Evolutionary conservation across 1,140 invertebrate species (phyloP).

Genomic region (Bombus huntii): DNA sequence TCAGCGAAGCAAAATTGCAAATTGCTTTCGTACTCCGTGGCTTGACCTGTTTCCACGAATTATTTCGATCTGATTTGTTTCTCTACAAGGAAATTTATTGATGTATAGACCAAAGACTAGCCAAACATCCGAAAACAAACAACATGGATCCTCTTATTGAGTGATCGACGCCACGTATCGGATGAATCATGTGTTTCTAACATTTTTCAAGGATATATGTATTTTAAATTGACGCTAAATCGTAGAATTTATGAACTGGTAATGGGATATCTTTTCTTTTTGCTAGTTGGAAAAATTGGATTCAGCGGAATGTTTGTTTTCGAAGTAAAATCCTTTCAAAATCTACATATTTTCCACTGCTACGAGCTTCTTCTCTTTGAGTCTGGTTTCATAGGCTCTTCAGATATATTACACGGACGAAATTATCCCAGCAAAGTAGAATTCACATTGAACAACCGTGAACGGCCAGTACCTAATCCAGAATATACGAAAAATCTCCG

Average conservation of each 20-base stretch:
- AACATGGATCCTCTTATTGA: conserved; percentile 17
- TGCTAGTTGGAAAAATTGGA: neutral
- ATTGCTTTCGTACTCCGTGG: neutral
- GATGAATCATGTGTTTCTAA: neutral
- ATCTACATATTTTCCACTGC: neutral
- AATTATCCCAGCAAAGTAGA: neutral
- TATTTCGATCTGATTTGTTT: conserved; percentile 26
- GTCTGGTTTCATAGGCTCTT: neutral
- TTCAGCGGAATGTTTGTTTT: neutral
- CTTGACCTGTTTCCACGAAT: neutral
- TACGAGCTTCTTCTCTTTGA: neutral
- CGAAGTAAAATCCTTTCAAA: neutral
- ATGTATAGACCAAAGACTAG: neutral
- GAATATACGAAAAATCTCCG: neutral
- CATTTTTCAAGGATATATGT: neutral
- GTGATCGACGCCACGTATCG: conserved; percentile 41
- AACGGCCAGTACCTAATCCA: too few relatives aligned
- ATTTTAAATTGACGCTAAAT: neutral
- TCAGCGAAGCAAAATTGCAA: conserved; percentile 5
- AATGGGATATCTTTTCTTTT: neutral
- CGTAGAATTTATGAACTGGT: neutral
- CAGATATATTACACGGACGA: neutral
- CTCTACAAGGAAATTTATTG: neutral
- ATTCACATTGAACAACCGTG: neutral
- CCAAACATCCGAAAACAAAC: conserved; percentile 50